Evolutionary conservation across 2,888 invertebrate genomes (phyloP).

Genomic region (Ennomos quercinarius): DNA sequence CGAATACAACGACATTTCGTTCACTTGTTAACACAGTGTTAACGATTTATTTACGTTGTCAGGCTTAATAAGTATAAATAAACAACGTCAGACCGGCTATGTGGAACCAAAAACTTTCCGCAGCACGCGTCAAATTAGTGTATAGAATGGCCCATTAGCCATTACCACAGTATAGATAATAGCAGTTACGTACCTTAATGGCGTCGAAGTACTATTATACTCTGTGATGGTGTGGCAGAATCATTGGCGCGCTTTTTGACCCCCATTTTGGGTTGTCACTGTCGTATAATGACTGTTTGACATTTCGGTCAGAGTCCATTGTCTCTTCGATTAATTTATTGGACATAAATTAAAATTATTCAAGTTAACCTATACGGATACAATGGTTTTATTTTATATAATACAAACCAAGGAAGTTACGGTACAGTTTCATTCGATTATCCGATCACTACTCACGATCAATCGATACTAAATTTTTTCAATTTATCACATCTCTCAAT

Average conservation of each 20-base stretch:
- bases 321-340: slow-evolving; percentile 22
- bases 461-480: too few relatives aligned
- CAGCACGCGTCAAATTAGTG: slow-evolving; percentile 27
- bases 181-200: too few relatives aligned
- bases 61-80: slow-evolving; percentile 2
- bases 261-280: slow-evolving; percentile 19
- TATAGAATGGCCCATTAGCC: slow-evolving; percentile 22
- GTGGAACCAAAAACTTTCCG: slow-evolving; percentile 24
- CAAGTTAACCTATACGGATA: too few relatives aligned
- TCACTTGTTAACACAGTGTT: background rate
- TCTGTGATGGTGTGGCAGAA: slow-evolving; percentile 8
- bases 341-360: slow-evolving; percentile 10
- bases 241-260: slow-evolving; percentile 18
- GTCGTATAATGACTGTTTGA: slow-evolving; percentile 5
- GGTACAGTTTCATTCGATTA: too few relatives aligned
- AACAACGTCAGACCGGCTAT: slow-evolving; percentile 3
- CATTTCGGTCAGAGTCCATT: slow-evolving; percentile 18
- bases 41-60: slow-evolving; percentile 1
- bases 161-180: background rate
- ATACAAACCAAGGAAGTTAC: too few relatives aligned
- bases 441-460: too few relatives aligned
- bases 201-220: too few relatives aligned
- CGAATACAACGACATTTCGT: too few relatives aligned
- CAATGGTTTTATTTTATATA: too few relatives aligned
- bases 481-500: too few relatives aligned